These are phyloP conservation scores for Anisognathus igniventris DNA, from an alignment of 2,797 vertebrate genomes.

Conservation along the genomic window DNA sequence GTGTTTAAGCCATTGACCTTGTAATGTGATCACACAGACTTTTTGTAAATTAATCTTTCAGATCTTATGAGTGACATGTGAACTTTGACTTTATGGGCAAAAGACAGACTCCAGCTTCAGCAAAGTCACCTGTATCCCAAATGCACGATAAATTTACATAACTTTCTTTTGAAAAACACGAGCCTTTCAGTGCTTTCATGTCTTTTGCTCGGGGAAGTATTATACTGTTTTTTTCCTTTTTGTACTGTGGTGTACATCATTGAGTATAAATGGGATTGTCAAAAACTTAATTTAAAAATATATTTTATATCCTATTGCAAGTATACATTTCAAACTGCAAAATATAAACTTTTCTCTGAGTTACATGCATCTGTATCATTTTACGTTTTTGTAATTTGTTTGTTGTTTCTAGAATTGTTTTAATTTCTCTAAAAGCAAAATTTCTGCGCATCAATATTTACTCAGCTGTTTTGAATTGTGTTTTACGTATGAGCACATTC, in stretches of 20 bases:
- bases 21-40: conserved; percentile 72
- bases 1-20: conserved; percentile 72
- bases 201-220: not conserved
- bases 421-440: not conserved
- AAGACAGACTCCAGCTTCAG: not conserved
- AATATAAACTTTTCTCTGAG: not conserved
- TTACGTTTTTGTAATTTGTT: not conserved
- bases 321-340: not conserved
- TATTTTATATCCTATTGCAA: not conserved
- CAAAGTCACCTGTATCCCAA: conserved; percentile 28
- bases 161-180: conserved; percentile 7
- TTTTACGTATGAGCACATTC: not conserved
- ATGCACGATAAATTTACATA: conserved; percentile 4
- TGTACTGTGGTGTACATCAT: not conserved
- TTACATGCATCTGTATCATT: not conserved
- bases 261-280: not conserved
- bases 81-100: conserved; percentile 60
- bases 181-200: not conserved
- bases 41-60: conserved; percentile 58
- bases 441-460: not conserved
- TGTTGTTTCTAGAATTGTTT: not conserved
- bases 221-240: not conserved
- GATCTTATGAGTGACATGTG: conserved; percentile 52
- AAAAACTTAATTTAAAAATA: not conserved
- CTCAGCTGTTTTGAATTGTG: not conserved